phyloP scores from a whole-genome alignment of 2,797 vertebrate species.

The Loris lydekkerianus region DNA sequence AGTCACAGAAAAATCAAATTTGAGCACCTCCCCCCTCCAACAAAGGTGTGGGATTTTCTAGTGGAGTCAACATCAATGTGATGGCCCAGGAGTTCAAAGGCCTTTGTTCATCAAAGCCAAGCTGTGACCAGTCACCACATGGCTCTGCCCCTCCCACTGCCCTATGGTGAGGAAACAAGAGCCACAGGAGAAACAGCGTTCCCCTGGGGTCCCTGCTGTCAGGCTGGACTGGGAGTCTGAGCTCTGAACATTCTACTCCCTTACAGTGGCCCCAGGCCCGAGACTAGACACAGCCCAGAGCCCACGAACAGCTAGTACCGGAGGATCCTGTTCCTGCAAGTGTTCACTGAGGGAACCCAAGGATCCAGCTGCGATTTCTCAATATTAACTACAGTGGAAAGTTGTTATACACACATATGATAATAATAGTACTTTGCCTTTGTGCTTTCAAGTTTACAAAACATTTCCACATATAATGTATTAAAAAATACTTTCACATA shows the following conservation, averaged over 20 bases:
- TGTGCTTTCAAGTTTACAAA: conserved; percentile 30
- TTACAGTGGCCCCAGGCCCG: not conserved
- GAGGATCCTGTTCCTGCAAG: too few species aligned
- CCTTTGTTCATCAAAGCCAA: not conserved
- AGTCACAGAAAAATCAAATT: not conserved
- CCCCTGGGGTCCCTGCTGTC: not conserved
- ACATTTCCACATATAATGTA: not conserved
- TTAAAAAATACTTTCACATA: not conserved
- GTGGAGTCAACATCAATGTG: not conserved
- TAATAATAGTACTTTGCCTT: conserved; percentile 7
- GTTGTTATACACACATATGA: not conserved
- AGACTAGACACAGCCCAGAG: too few species aligned
- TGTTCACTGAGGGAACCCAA: not conserved
- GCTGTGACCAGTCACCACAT: not conserved
- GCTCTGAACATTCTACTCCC: rapidly evolving
- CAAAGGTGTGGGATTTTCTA: not conserved
- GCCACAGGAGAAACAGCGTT: rapidly evolving
- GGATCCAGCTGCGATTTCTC: not conserved
- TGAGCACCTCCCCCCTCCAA: not conserved
- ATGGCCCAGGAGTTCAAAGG: not conserved
- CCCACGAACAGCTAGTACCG: rapidly evolving
- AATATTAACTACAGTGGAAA: not conserved
- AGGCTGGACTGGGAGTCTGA: not conserved
- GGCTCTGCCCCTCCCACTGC: not conserved
- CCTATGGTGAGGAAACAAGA: not conserved